Base-by-base conservation (phyloP, 2,113 vertebrate genomes). In the Grammomys surdaster region DNA sequence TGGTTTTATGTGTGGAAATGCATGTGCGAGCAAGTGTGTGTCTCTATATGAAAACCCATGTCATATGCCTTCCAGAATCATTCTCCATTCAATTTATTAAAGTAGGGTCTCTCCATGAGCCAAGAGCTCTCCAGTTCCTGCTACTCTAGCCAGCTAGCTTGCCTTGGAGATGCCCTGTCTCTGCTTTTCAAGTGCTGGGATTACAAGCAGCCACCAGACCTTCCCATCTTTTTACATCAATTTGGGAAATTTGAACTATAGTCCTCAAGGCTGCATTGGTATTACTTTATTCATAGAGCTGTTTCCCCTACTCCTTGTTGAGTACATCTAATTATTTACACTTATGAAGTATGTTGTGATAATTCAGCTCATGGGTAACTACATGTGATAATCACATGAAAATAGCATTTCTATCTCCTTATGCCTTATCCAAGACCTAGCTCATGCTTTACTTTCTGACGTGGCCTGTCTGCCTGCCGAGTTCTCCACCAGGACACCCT, bases 341-440 rank as follows among this genome's bases (percentile, higher is more conserved):
- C 40, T 70, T 70, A 58, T 46, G n/a, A 33, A 11, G 6, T 63
- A 87, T n/a, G 72, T 19, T 17, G 16, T 58, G 9, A 93, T 69
- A 69, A 58, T 78, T 92, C 19, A 31, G 43, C 20, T 56, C 58
- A 36, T 24, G 6, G 36, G 77, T 93, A 22, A 22, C 17, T 24
- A 43, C 73, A n/a, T 58, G 24, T 94, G 70, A 60, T 73, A 43
- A 88, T 58, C 63, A 58, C 65, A 81, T 58, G 28, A 69, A 26
- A 76, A 89, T 43, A 80, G 65, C 92, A 81, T 93, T 93, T 88
- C 43, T 56, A 81, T 31, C 14, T 70, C 40, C 60, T 51, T 72
- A 72, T 48, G 11, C 76, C 46, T 73, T 51, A 56, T 73, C 31
- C 26, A 96, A 93, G 51, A 75, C 75, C 88, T 73, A 92, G 13